Conservation (phyloP, 2,888 invertebrate genomes). For the Idaea dimidiata region DNA sequence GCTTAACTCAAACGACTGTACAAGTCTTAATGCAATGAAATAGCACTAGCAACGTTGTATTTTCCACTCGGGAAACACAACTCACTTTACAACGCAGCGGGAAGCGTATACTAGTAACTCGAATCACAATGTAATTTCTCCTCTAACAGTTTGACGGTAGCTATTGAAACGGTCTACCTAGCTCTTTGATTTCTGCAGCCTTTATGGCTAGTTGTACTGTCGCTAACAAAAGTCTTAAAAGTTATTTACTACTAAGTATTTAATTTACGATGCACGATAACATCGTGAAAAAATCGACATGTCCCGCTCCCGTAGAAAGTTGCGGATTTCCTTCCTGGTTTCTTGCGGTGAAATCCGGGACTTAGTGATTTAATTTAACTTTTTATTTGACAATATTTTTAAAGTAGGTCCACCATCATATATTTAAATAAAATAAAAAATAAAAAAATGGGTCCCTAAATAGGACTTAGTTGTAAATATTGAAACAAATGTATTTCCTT, state of each 20-base stretch:
- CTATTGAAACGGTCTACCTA: constrained; percentile 18
- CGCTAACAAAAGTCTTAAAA: constrained; percentile 2
- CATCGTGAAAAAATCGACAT: background rate
- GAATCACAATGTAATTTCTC: constrained; percentile 24
- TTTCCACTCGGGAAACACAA: background rate
- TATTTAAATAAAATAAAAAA: too few relatives aligned
- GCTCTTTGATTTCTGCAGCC: constrained; percentile 29
- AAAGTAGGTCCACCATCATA: too few relatives aligned
- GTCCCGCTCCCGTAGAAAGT: too few relatives aligned
- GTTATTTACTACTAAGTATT: background rate
- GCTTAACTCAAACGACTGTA: too few relatives aligned
- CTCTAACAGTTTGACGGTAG: constrained; percentile 22
- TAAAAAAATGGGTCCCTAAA: too few relatives aligned
- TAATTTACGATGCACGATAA: too few relatives aligned
- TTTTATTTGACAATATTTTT: too few relatives aligned
- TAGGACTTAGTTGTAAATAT: too few relatives aligned
- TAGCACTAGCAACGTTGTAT: background rate
- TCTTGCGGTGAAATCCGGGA: too few relatives aligned
- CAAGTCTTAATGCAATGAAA: background rate
- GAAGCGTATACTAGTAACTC: constrained; percentile 2
- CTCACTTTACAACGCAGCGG: constrained; percentile 1
- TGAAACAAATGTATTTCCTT: too few relatives aligned
- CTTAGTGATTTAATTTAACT: too few relatives aligned
- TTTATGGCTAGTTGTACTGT: constrained; percentile 20
- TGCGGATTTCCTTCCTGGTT: too few relatives aligned